These are phyloP conservation scores for Patella depressa DNA, from an alignment of 2,888 invertebrate species.

Conservation along the genomic window DNA sequence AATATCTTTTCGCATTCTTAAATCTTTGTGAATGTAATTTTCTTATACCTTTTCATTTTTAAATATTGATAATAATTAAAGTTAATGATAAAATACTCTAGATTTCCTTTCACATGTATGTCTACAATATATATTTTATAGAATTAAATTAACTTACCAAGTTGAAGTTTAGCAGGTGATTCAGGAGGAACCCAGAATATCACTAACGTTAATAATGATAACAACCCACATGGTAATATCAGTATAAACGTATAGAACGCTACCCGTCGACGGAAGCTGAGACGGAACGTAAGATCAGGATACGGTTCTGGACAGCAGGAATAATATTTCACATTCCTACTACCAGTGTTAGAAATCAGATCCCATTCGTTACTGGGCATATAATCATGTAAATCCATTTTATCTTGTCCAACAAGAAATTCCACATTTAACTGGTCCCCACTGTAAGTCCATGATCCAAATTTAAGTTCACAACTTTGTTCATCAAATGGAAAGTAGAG, in stretches of 20 bases:
- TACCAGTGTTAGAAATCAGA: slow-evolving; percentile 60
- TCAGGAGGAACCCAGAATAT: slow-evolving; percentile 72
- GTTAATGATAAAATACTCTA: background rate
- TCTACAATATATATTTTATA: background rate
- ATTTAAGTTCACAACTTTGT: slow-evolving; percentile 67
- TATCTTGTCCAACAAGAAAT: slow-evolving; percentile 47
- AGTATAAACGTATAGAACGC: slow-evolving; percentile 69
- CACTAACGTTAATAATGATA: slow-evolving; percentile 68
- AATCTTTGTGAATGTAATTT: background rate
- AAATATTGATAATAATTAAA: background rate
- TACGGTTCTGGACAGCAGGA: slow-evolving; percentile 66
- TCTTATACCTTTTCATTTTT: background rate
- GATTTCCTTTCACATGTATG: background rate
- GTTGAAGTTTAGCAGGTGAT: slow-evolving; percentile 69
- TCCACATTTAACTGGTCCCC: slow-evolving; percentile 61
- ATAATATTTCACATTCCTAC: slow-evolving; percentile 60
- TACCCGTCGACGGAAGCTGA: slow-evolving; percentile 56
- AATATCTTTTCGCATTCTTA: background rate
- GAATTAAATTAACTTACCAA: slow-evolving; percentile 60
- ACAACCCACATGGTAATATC: slow-evolving; percentile 68
- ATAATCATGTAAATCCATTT: slow-evolving; percentile 65
- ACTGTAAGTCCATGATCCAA: slow-evolving; percentile 70
- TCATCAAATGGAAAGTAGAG: slow-evolving; percentile 69
- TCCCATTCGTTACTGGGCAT: slow-evolving; percentile 70
- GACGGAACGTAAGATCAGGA: slow-evolving; percentile 63